phyloP scores from a whole-genome alignment of 2,113 vertebrate genomes.

The Lophotis ruficrista region DNA sequence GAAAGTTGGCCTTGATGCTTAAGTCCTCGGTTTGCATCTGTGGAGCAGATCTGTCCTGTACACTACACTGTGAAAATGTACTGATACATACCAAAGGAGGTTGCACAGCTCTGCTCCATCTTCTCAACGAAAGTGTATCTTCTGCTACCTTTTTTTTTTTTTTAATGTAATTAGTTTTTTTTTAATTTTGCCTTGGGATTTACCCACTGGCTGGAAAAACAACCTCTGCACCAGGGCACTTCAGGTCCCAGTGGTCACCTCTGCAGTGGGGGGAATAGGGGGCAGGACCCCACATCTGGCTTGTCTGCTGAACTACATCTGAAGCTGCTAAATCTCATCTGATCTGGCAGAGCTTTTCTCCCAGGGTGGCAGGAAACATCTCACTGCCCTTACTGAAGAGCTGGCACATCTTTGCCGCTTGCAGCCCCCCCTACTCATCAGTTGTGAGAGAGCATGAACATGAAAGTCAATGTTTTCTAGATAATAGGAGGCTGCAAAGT shows the following conservation, averaged over 20 bases:
- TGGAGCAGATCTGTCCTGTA: background rate
- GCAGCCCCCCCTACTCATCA: background rate
- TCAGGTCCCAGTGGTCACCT: background rate
- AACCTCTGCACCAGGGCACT: rapidly evolving
- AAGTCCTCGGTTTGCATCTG: background rate
- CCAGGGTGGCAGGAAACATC: background rate
- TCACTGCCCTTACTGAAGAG: rapidly evolving
- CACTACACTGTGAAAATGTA: background rate
- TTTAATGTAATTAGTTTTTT: rapidly evolving
- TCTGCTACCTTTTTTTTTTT: background rate
- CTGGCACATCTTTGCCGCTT: background rate
- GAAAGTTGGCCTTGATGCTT: background rate
- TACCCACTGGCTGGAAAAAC: background rate
- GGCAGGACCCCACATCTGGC: background rate
- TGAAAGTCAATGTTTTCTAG: background rate
- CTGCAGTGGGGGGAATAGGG: background rate
- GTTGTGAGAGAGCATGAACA: rapidly evolving
- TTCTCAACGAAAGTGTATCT: background rate
- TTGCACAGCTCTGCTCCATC: background rate
- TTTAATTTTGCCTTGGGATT: background rate
- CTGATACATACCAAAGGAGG: background rate
- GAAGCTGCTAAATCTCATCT: background rate
- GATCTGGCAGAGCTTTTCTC: background rate
- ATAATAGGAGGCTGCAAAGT: background rate
- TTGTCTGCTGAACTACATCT: background rate